These are phyloP conservation scores for Hyphantria cunea DNA, from an alignment of 1,140 invertebrate species.

Conservation along the genomic window DNA sequence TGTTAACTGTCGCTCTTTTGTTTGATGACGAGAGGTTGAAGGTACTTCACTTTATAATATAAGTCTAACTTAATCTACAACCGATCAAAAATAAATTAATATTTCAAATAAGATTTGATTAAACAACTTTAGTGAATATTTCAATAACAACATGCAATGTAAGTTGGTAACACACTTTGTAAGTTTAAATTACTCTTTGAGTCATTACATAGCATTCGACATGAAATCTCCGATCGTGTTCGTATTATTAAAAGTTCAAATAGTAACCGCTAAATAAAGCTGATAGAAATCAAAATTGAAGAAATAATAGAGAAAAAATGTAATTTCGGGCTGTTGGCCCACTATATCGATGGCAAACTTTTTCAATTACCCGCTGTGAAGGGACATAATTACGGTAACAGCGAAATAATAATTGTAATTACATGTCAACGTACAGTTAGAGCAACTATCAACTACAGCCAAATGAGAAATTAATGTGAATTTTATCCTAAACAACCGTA, in stretches of 20 bases:
- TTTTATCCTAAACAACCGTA: slow-evolving; percentile 21
- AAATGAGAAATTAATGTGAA: slow-evolving; percentile 50
- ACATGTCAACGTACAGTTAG: slow-evolving; percentile 20
- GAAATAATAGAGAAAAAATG: slow-evolving; percentile 50
- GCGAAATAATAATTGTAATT: slow-evolving; percentile 41
- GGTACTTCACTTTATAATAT: slow-evolving; percentile 33
- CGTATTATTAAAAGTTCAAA: slow-evolving; percentile 66
- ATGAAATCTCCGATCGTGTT: slow-evolving; percentile 25
- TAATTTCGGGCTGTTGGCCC: slow-evolving; percentile 65
- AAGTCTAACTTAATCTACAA: slow-evolving; percentile 23
- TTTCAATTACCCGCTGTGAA: slow-evolving; percentile 64
- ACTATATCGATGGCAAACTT: slow-evolving; percentile 70
- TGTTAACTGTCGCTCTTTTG: slow-evolving; percentile 54
- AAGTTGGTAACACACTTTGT: slow-evolving; percentile 62
- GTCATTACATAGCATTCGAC: slow-evolving; percentile 59
- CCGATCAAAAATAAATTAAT: background rate
- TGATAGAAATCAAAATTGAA: slow-evolving; percentile 66
- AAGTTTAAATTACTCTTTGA: slow-evolving; percentile 54
- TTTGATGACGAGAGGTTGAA: slow-evolving; percentile 44
- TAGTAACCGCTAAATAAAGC: slow-evolving; percentile 58
- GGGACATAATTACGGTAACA: slow-evolving; percentile 44
- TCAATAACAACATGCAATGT: slow-evolving; percentile 41
- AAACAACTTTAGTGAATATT: background rate
- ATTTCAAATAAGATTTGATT: background rate
- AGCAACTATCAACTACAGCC: slow-evolving; percentile 11